Evolutionary conservation across 2,888 invertebrate genomes (phyloP), one percentile per base, ranked within the genome.

Genomic region (Eupithecia abbreviata): DNA sequence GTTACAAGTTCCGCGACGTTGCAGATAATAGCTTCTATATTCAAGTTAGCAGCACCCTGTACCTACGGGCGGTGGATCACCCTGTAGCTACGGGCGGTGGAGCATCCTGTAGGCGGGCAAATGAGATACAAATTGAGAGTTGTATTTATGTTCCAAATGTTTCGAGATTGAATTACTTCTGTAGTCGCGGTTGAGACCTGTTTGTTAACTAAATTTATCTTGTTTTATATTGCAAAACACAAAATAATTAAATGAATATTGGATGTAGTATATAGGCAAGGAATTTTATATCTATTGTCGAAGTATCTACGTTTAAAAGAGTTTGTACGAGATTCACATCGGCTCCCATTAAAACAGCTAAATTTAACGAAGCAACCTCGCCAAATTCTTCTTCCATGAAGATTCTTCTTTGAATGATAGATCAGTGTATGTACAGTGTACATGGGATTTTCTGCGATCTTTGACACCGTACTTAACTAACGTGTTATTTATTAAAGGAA

Each of bases 21-120:
- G 74, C 79, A 81, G 81, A 84, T 84, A 84, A 85, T 85, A 80
- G 85, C 83, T 84, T 86, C 84, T 83, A 82, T 77, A 82, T 79
- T 72, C 76, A 73, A 66, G 43, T 71, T 73, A 62, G 49, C 41
- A 73, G 70, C 74, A 73, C 10, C 55, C 69, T 69, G 73, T 73
- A 69, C 47, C 69, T 42, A 67, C 43, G 9, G 15, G 45, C 62
- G 30, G 62, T 66, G 47, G 18, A 65, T n/a, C 74, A 73, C 10
- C 55, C 69, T 69, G 73, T 73, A 69, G 58, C 69, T 42, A 67
- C 43, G 9, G 15, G 45, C 62, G 30, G 62, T 66, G 47, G 18
- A 65, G 58, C 66, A 75, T 41, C 72, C 75, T 72, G 55, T 62
- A 49, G 71, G 62, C 58, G 71, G 55, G 45, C 65, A 76, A 77